These are phyloP conservation scores for Netelia inedita DNA, from an alignment of 2,888 invertebrate species.

Conservation along the genomic window DNA sequence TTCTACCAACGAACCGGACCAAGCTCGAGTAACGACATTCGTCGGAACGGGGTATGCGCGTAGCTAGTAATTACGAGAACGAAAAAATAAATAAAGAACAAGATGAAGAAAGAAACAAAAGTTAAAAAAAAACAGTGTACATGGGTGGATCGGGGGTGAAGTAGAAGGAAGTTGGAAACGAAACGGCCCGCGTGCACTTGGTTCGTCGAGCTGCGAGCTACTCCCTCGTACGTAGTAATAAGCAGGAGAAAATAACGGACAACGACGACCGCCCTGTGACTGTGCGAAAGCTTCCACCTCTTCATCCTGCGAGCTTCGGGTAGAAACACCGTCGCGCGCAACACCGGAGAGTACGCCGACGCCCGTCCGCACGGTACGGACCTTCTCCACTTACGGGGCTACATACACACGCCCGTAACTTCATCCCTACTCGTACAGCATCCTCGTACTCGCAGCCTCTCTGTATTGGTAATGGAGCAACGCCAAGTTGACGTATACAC, in stretches of 20 bases:
- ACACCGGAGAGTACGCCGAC: no score
- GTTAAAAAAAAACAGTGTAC: no score
- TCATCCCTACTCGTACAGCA: no score
- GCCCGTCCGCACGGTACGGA: no score
- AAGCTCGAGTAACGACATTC: neutral
- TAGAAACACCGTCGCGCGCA: no score
- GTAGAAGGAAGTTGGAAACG: neutral
- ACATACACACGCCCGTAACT: no score
- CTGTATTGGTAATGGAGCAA: neutral
- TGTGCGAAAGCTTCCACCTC: no score
- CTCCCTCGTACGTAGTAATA: neutral
- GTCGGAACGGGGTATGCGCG: neutral
- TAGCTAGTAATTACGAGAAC: neutral
- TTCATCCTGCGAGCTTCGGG: no score
- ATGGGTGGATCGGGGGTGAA: neutral
- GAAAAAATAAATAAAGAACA: neutral
- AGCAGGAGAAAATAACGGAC: neutral
- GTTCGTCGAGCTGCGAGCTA: neutral
- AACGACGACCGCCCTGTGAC: neutral
- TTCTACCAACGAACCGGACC: neutral
- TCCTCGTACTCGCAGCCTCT: no score
- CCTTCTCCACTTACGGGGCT: no score
- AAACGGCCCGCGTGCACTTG: neutral
- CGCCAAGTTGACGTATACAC: neutral
- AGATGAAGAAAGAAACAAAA: no score